These are phyloP conservation scores for Lordiphosa mommai DNA, from an alignment of 1,140 invertebrate species.

Conservation along the genomic window DNA sequence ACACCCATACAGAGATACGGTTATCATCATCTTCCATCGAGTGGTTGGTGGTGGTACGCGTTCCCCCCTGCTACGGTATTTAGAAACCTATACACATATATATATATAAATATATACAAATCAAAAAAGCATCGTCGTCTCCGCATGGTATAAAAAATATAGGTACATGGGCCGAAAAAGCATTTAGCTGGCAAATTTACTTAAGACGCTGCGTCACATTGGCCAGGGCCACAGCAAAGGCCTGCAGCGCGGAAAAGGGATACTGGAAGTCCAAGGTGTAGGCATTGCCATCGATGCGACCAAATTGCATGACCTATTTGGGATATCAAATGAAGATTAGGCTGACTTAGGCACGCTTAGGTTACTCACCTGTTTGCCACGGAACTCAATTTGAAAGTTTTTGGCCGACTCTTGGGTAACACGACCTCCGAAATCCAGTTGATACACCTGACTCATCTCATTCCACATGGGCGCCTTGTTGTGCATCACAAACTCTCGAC, in stretches of 20 bases:
- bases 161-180: conserved; percentile 47
- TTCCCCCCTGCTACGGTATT: conserved; percentile 43
- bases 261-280: conserved; percentile 99
- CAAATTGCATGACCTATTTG: conserved; percentile 98
- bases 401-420: conserved; percentile 99
- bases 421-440: conserved; percentile 98
- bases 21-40: conserved; percentile 54
- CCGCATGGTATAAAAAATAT: conserved; percentile 46
- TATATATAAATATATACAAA: conserved; percentile 71
- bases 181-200: conserved; percentile 81
- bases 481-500: conserved; percentile 95
- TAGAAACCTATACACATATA: conserved; percentile 68
- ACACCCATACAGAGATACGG: no score
- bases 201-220: conserved; percentile 99
- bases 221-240: conserved; percentile 98
- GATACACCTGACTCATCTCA: conserved; percentile 99
- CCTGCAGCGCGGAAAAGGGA: conserved; percentile 98
- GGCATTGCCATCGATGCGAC: conserved; percentile 98
- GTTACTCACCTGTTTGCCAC: conserved; percentile 97
- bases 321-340: not conserved
- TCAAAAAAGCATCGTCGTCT: conserved; percentile 18
- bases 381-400: conserved; percentile 99
- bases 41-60: conserved; percentile 66
- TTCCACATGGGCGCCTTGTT: conserved; percentile 99
- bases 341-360: no score